A percentile compares a stretch with the other conserved stretches of the same genome.
Conservation (phyloP, 2,113 vertebrate genomes). For the Chionis minor region DNA sequence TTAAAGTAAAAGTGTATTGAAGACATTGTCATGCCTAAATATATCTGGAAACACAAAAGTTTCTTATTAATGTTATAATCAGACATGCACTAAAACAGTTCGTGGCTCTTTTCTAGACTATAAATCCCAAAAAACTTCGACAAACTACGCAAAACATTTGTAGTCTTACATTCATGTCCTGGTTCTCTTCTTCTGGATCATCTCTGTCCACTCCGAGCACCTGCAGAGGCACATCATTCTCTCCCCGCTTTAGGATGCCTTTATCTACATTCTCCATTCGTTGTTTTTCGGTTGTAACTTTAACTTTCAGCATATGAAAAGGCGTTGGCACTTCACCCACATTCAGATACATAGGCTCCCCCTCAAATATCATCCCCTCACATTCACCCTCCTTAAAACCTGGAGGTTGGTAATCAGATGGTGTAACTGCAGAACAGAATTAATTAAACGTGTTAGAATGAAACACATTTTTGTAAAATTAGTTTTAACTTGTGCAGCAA, state of each 20-base stretch:
- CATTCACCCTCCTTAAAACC: constrained; percentile 88
- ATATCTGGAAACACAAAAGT: neutral
- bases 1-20: neutral
- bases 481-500: no score
- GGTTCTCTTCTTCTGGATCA: constrained; percentile 34
- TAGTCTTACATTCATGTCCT: constrained; percentile 44
- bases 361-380: constrained; percentile 80
- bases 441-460: neutral
- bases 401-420: constrained; percentile 91
- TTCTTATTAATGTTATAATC: neutral
- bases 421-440: constrained; percentile 81
- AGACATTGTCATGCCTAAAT: neutral
- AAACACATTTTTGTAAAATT: fast-evolving
- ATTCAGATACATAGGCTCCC: constrained; percentile 83
- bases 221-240: constrained; percentile 59
- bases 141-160: neutral
- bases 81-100: neutral
- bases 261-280: constrained; percentile 84
- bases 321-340: constrained; percentile 90
- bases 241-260: constrained; percentile 49
- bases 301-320: constrained; percentile 87
- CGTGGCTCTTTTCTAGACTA: neutral
- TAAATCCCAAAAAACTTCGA: neutral
- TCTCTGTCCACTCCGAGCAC: constrained; percentile 28
- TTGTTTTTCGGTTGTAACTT: constrained; percentile 87